Evolutionary conservation across 2,113 vertebrate species (phyloP).

Genomic region (Heterocephalus glaber): DNA sequence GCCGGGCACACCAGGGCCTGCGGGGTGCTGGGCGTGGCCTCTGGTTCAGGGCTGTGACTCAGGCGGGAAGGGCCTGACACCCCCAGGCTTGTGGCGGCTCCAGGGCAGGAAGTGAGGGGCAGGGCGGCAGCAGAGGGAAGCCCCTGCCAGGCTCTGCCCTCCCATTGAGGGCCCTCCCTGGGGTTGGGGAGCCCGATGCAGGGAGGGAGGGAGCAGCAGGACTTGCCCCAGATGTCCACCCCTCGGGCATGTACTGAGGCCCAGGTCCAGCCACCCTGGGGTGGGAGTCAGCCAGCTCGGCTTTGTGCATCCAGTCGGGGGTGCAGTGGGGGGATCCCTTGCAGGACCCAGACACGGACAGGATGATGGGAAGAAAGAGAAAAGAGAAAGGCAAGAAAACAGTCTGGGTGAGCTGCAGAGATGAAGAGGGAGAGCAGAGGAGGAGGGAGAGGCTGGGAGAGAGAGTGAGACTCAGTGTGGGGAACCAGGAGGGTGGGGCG

Average conservation of each 20-base stretch:
- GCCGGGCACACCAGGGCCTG: background rate
- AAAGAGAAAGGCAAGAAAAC: background rate
- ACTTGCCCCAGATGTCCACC: background rate
- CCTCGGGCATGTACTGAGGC: rapidly evolving
- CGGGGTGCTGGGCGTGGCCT: conserved; percentile 34
- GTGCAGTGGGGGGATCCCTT: rapidly evolving
- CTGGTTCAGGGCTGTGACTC: background rate
- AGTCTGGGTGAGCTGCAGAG: background rate
- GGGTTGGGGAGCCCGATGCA: background rate
- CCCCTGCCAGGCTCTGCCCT: too few species aligned
- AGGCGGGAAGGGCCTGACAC: background rate
- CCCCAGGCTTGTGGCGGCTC: background rate
- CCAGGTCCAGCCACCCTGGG: background rate
- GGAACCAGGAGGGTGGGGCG: too few species aligned
- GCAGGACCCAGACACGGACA: background rate
- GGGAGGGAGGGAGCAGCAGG: background rate
- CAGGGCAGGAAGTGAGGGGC: background rate
- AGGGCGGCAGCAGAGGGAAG: background rate
- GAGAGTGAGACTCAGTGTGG: background rate
- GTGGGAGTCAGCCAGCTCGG: background rate
- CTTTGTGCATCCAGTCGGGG: rapidly evolving
- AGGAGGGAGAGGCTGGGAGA: background rate
- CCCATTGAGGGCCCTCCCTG: too few species aligned
- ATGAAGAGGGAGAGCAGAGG: background rate
- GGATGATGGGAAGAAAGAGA: background rate